phyloP scores from a whole-genome alignment of 2,888 invertebrate genomes.

The Tachina lurida region DNA sequence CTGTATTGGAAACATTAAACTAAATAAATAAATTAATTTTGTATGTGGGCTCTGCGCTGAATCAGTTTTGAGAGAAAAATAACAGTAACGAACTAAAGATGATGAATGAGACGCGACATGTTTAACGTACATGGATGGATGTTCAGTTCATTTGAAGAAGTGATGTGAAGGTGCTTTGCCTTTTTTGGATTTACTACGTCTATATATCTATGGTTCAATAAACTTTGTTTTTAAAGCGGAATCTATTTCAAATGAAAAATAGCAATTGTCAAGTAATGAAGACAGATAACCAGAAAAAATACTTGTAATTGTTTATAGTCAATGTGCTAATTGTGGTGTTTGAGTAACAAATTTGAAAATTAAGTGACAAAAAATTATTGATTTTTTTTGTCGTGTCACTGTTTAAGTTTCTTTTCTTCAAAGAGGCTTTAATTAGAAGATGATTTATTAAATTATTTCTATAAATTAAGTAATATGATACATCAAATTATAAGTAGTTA shows the following conservation, averaged over 20 bases:
- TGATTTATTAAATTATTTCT: background rate
- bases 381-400: background rate
- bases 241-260: conserved; percentile 6
- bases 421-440: background rate
- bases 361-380: background rate
- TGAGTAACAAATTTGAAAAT: background rate
- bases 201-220: conserved; percentile 53
- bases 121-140: conserved; percentile 13
- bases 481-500: too few relatives aligned
- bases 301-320: conserved; percentile 52
- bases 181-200: conserved; percentile 27
- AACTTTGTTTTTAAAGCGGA: conserved; percentile 35
- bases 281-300: conserved; percentile 17
- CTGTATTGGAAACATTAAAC: background rate
- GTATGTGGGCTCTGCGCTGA: conserved; percentile 59
- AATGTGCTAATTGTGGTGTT: conserved; percentile 22
- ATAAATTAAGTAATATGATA: background rate
- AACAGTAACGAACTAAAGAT: conserved; percentile 29
- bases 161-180: conserved; percentile 49
- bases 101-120: conserved; percentile 21
- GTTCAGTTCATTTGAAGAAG: conserved; percentile 38
- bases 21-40: conserved; percentile 11
- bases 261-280: background rate
- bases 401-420: background rate
- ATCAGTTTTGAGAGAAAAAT: conserved; percentile 56